These are phyloP conservation scores for Zaprionus africanus DNA, from an alignment of 1,140 invertebrate species.

Conservation along the genomic window DNA sequence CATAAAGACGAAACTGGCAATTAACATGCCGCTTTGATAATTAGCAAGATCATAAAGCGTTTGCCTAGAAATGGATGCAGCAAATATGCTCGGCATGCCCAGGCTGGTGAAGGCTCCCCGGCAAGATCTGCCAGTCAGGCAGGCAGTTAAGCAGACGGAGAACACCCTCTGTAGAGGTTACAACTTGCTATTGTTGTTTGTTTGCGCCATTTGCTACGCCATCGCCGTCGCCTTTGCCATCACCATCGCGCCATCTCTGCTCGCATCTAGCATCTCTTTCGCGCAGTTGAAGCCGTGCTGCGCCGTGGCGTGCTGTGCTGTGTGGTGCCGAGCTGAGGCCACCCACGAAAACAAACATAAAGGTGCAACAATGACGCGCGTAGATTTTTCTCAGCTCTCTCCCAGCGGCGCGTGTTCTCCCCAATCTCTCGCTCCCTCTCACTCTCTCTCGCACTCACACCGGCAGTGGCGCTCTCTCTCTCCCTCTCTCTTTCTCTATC, in stretches of 20 bases:
- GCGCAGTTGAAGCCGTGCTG: slow-evolving; percentile 4
- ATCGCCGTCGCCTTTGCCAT: slow-evolving; percentile 20
- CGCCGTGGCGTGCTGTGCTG: slow-evolving; percentile 1
- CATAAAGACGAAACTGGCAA: slow-evolving; percentile 29
- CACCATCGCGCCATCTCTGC: slow-evolving; percentile 29
- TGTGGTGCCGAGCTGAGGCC: slow-evolving; percentile 23
- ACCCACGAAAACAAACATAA: slow-evolving; percentile 83
- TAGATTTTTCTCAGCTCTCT: slow-evolving; percentile 58
- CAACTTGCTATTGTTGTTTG: slow-evolving; percentile 78
- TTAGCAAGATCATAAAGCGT: background rate
- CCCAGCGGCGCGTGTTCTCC: slow-evolving; percentile 25
- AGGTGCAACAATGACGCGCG: slow-evolving; percentile 82
- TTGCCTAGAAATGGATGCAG: background rate
- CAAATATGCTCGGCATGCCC: background rate
- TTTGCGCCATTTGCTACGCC: slow-evolving; percentile 66
- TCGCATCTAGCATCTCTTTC: slow-evolving; percentile 13
- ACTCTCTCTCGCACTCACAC: slow-evolving; percentile 13
- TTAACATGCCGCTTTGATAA: slow-evolving; percentile 16
- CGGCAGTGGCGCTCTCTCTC: background rate
- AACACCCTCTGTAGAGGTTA: slow-evolving; percentile 76
- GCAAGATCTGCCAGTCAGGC: background rate
- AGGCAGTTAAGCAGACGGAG: slow-evolving; percentile 12
- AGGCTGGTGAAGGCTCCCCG: background rate
- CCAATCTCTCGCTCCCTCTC: slow-evolving; percentile 19
- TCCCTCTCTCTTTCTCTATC: slow-evolving; percentile 28